Conservation (phyloP, 2,113 vertebrate genomes). For the Leucosticte australis region DNA sequence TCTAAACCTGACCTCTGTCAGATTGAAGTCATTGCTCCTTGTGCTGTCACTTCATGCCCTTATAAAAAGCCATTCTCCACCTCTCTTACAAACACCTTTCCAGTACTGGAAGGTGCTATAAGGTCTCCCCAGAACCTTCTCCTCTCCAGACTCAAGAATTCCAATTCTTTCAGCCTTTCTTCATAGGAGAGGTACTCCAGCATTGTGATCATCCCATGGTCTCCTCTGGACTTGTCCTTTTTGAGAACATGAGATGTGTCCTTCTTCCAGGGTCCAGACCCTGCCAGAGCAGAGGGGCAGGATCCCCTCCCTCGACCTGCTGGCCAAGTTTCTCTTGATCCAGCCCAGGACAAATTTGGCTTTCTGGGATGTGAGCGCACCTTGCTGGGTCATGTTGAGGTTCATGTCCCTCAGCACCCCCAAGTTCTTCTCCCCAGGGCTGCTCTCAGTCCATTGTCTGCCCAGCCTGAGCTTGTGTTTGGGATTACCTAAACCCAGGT, state of each 20-base stretch:
- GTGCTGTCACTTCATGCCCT: not conserved
- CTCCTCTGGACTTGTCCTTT: not conserved
- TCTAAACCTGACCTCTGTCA: not conserved
- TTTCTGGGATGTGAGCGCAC: not conserved
- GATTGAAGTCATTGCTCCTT: not conserved
- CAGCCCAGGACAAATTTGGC: not conserved
- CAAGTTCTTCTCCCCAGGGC: not conserved
- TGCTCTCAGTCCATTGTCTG: not conserved
- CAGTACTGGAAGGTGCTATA: not conserved
- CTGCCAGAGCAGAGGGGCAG: not conserved
- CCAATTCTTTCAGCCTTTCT: not conserved
- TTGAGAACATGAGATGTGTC: not conserved
- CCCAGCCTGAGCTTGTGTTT: not conserved
- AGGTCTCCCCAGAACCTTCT: not conserved
- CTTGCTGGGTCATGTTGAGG: not conserved
- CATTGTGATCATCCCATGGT: not conserved
- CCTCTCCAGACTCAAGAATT: not conserved
- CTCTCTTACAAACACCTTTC: not conserved
- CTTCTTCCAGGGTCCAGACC: not conserved
- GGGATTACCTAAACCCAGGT: accelerated
- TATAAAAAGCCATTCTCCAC: not conserved
- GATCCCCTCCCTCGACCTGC: accelerated
- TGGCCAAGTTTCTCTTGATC: not conserved
- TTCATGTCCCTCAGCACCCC: not conserved
- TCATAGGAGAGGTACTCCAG: not conserved